Conservation (phyloP, 2,113 vertebrate genomes). For the Syngnathus typhle region DNA sequence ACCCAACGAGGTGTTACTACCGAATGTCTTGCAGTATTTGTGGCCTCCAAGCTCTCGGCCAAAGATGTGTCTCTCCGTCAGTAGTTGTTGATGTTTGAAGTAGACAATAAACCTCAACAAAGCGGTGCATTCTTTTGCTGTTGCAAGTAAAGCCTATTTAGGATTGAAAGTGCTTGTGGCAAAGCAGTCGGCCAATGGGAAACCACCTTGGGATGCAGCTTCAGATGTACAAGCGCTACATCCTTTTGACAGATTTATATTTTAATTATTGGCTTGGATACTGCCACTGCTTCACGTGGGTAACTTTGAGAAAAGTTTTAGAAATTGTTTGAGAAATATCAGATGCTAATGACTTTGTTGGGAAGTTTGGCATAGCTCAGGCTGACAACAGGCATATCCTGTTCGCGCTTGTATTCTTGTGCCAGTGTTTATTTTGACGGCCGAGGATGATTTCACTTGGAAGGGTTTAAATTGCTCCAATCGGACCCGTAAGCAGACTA, state of each 20-base stretch:
- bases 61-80: not conserved
- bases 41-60: not conserved
- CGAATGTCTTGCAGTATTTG: not conserved
- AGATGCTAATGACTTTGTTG: not conserved
- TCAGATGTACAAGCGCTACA: not conserved
- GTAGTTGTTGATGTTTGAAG: constrained; percentile 8
- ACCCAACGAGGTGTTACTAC: not conserved
- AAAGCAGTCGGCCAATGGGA: not conserved
- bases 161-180: not conserved
- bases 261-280: not conserved
- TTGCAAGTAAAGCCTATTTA: not conserved
- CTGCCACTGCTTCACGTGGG: not conserved
- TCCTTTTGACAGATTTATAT: not conserved
- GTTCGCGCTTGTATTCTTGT: not conserved
- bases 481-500: constrained; percentile 34
- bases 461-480: constrained; percentile 27
- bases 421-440: not conserved
- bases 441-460: no score
- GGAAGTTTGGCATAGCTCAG: not conserved
- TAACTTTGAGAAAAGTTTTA: not conserved
- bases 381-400: not conserved
- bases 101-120: constrained; percentile 1
- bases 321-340: not conserved
- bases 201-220: constrained; percentile 4
- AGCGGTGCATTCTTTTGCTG: not conserved